A percentile compares a stretch with the other conserved stretches of the same genome.
These are phyloP conservation scores for Todiramphus chloris DNA, from an alignment of 2,113 vertebrate genomes.

Conservation along the genomic window DNA sequence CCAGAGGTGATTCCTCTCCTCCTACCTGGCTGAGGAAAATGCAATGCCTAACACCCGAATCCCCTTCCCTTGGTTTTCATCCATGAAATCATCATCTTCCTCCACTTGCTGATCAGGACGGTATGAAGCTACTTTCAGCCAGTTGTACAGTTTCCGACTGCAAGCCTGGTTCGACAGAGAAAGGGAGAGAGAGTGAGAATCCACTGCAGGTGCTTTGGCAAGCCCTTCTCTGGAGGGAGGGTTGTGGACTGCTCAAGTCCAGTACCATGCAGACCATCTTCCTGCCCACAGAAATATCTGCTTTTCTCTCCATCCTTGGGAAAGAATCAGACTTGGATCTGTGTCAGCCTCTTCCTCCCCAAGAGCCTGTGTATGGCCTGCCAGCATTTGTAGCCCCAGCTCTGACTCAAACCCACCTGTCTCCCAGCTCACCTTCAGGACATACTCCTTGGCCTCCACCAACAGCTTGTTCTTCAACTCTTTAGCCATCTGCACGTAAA, in stretches of 20 bases:
- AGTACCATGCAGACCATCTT: not conserved
- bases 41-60: constrained; percentile 94
- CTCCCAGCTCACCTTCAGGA: constrained; percentile 84
- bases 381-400: not conserved
- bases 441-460: constrained; percentile 94
- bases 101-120: constrained; percentile 95
- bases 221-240: not conserved
- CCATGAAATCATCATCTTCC: constrained; percentile 98
- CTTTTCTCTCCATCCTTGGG: not conserved
- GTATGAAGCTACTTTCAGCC: constrained; percentile 93
- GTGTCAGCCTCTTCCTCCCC: not conserved
- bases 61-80: constrained; percentile 94
- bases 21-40: constrained; percentile 92
- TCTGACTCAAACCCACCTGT: not conserved
- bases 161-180: constrained; percentile 79
- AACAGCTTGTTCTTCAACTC: constrained; percentile 97
- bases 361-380: not conserved
- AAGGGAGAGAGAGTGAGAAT: not conserved
- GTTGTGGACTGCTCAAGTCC: not conserved
- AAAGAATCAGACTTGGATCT: not conserved
- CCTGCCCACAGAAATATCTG: not conserved
- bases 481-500: constrained; percentile 97
- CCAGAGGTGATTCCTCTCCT: not conserved
- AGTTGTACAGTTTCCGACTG: constrained; percentile 95
- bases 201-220: not conserved